Evolutionary conservation across 2,797 vertebrate genomes (phyloP).

Genomic region (Chelon labrosus): DNA sequence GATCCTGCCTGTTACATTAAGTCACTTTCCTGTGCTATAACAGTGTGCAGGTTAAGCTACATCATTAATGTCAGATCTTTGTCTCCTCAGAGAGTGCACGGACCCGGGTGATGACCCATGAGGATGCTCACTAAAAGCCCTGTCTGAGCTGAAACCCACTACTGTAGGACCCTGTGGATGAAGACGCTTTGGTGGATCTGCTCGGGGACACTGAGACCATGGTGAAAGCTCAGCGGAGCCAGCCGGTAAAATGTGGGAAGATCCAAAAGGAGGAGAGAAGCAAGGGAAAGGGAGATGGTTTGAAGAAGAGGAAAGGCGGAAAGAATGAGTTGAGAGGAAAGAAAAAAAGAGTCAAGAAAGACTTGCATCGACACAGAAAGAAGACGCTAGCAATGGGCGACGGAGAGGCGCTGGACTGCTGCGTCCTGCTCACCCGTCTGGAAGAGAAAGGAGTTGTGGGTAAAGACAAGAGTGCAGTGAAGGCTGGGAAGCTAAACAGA

Average conservation of each 20-base stretch:
- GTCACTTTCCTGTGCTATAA: slow-evolving; percentile 27
- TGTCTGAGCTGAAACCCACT: slow-evolving; percentile 72
- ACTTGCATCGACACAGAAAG: slow-evolving; percentile 75
- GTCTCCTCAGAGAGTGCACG: slow-evolving; percentile 76
- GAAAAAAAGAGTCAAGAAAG: slow-evolving; percentile 70
- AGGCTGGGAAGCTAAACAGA: slow-evolving; percentile 60
- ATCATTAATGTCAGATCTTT: slow-evolving; percentile 53
- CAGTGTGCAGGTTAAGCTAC: slow-evolving; percentile 7
- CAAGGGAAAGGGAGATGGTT: slow-evolving; percentile 47
- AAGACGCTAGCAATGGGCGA: slow-evolving; percentile 79
- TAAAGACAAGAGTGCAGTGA: slow-evolving; percentile 49
- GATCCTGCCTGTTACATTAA: slow-evolving; percentile 44
- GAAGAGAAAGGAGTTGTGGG: slow-evolving; percentile 82
- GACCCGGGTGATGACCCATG: slow-evolving; percentile 76
- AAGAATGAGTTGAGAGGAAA: slow-evolving; percentile 63
- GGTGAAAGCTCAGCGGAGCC: slow-evolving; percentile 81
- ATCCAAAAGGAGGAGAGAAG: slow-evolving; percentile 64
- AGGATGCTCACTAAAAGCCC: slow-evolving; percentile 68
- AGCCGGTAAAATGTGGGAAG: slow-evolving; percentile 62
- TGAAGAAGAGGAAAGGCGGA: slow-evolving; percentile 55
- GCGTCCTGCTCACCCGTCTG: slow-evolving; percentile 93
- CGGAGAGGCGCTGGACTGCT: slow-evolving; percentile 90
- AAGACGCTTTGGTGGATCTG: slow-evolving; percentile 61
- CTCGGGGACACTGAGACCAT: slow-evolving; percentile 79
- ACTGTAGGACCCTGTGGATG: slow-evolving; percentile 68